A percentile compares a stretch with the other conserved stretches of the same genome.
Conservation (phyloP, 2,797 vertebrate genomes). For the Myotis pilosus region DNA sequence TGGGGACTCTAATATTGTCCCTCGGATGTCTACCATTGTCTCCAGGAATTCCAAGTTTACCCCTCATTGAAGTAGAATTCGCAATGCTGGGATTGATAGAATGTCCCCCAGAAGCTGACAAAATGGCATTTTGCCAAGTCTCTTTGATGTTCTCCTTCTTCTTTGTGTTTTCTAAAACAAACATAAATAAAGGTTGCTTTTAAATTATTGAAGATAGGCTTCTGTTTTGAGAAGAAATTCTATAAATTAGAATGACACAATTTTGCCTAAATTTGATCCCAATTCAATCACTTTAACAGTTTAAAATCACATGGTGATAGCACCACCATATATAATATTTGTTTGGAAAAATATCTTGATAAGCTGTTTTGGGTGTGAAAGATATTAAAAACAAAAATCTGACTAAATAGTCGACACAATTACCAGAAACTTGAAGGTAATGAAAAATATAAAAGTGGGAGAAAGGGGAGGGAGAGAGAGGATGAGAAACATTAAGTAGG, state of each 20-base stretch:
- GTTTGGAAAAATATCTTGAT: neutral
- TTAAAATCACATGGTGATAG: neutral
- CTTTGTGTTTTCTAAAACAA: slow-evolving; percentile 85
- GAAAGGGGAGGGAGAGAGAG: neutral
- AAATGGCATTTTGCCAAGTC: slow-evolving; percentile 88
- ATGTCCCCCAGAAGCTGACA: slow-evolving; percentile 90
- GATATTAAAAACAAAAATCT: neutral
- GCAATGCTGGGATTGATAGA: slow-evolving; percentile 91
- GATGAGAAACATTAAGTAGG: neutral
- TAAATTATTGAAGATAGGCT: neutral
- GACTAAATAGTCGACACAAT: neutral
- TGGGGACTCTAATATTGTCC: neutral
- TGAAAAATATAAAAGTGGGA: neutral
- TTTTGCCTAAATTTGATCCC: neutral
- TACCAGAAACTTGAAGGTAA: neutral
- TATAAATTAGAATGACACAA: neutral
- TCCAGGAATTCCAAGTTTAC: slow-evolving; percentile 72
- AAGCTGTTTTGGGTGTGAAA: neutral
- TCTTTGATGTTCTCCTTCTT: slow-evolving; percentile 82
- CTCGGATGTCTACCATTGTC: neutral
- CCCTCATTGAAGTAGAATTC: slow-evolving; percentile 88
- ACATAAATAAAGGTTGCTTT: slow-evolving; percentile 71
- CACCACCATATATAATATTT: neutral
- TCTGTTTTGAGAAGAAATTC: slow-evolving; percentile 10
- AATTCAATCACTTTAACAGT: neutral